Base-by-base conservation (phyloP, 1,140 invertebrate species). In the Sitobion miscanthi region DNA sequence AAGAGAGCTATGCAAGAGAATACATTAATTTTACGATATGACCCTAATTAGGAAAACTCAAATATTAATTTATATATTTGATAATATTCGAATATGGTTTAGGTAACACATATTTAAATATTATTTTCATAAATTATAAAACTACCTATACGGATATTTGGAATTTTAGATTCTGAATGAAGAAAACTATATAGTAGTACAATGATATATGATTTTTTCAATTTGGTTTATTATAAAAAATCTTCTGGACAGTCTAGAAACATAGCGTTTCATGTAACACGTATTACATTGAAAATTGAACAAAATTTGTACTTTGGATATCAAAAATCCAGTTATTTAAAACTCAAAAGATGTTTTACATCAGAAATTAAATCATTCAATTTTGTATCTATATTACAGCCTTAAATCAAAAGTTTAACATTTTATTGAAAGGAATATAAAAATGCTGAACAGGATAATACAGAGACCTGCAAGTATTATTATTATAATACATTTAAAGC, bases 1-100 rank as follows among this genome's bases (percentile, higher is more conserved):
- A 88, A 88, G 47, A 52, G 87, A 88, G 47, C 8, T 88, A 88
- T 52, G n/a, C n/a, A 23, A 49, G 49, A 88, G n/a, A 35, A 88
- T n/a, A 35, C 35, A 52, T 52, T 35, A 52, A 54, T 88, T 54
- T 54, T 54, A 88, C n/a, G 3, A 38, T 49, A 88, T 88, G 87
- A 49, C 47, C 47, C 87, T 88, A 88, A 88, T 52, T 52, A 88
- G 47, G 20, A 88, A 88, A 88, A 88, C 8, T 35, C 54, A 86
- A 47, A 45, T 47, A 47, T 86, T 25, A 54, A 54, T 88, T 88
- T 88, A 30, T 35, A 35, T 54, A 88, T 52, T 47, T 85, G 45
- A 23, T 42, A 45, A 30, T 47, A 30, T 47, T 47, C 11, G 25
- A 47, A 86, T 86, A 86, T 7, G 47, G 0, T 86, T 42, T 86